Percentiles rank a stretch among this genome's conserved stretches.
Conservation (phyloP, 2,888 invertebrate genomes). For the Himalopsyche kuldschensis region DNA sequence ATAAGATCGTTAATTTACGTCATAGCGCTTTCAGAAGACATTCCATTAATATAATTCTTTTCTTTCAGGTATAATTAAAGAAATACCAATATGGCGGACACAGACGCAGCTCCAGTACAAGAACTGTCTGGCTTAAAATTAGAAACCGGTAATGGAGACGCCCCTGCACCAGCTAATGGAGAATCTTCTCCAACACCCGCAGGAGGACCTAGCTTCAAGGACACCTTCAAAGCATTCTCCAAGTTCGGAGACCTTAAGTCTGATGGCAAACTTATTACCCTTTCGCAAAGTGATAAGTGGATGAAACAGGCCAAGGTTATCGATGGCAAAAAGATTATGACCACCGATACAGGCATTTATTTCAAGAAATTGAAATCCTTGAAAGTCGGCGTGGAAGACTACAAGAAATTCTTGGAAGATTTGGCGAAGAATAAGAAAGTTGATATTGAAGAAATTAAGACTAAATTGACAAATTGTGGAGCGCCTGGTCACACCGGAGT, state of each 20-base stretch:
- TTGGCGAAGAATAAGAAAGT: slow-evolving; percentile 82
- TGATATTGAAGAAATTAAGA: slow-evolving; percentile 76
- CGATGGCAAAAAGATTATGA: slow-evolving; percentile 81
- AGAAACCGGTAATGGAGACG: slow-evolving; percentile 30
- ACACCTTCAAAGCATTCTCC: slow-evolving; percentile 77
- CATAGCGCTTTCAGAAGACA: too few species aligned
- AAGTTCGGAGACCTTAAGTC: slow-evolving; percentile 87
- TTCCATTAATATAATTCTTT: background rate
- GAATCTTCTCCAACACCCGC: slow-evolving; percentile 34
- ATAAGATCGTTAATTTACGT: too few species aligned
- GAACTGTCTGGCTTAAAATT: slow-evolving; percentile 33
- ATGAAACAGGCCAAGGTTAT: slow-evolving; percentile 88
- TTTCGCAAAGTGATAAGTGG: slow-evolving; percentile 93
- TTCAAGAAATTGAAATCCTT: slow-evolving; percentile 86
- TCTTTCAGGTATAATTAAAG: background rate
- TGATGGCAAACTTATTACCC: slow-evolving; percentile 80
- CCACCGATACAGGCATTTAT: slow-evolving; percentile 87
- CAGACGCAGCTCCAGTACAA: slow-evolving; percentile 32
- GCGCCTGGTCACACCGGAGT: slow-evolving; percentile 67
- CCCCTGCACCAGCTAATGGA: slow-evolving; percentile 21
- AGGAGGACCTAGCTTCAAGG: slow-evolving; percentile 47
- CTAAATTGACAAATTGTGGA: slow-evolving; percentile 78
- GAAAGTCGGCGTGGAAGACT: slow-evolving; percentile 76
- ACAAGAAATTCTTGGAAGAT: slow-evolving; percentile 83
- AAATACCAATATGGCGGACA: slow-evolving; percentile 30